phyloP scores from a whole-genome alignment of 2,888 invertebrate genomes.

The Trichopoda pennipes region DNA sequence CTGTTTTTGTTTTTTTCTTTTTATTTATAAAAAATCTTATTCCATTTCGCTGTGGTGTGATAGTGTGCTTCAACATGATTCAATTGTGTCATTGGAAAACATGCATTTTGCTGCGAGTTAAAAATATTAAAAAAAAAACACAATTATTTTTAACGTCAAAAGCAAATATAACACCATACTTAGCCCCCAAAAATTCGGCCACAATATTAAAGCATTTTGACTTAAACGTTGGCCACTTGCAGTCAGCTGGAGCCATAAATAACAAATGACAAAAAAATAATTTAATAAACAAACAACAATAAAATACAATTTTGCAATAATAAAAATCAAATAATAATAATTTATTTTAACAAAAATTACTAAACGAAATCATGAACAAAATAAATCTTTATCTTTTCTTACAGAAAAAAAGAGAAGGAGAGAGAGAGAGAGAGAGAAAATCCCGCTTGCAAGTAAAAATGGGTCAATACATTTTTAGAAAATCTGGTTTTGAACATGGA shows the following conservation, averaged over 20 bases:
- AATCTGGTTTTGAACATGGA: conserved; percentile 34
- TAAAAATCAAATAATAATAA: conserved; percentile 61
- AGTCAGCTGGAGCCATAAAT: conserved; percentile 51
- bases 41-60: conserved; percentile 1
- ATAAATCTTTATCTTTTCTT: conserved; percentile 16
- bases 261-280: conserved; percentile 9
- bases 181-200: conserved; percentile 19
- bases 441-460: conserved; percentile 11
- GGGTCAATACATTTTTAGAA: conserved; percentile 40
- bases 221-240: neutral
- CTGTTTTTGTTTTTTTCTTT: no score
- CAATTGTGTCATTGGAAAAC: conserved; percentile 47
- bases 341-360: conserved; percentile 47
- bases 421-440: neutral
- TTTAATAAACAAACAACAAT: conserved; percentile 46
- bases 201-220: conserved; percentile 36
- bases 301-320: conserved; percentile 57
- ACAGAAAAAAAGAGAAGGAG: neutral
- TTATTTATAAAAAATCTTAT: neutral
- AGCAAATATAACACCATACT: neutral
- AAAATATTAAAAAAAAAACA: neutral
- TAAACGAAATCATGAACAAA: conserved; percentile 39
- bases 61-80: conserved; percentile 39
- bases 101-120: neutral
- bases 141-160: conserved; percentile 14